Percentiles rank a stretch among this genome's conserved stretches.
phyloP scores from a whole-genome alignment of 2,113 vertebrate species.

The Columba livia region DNA sequence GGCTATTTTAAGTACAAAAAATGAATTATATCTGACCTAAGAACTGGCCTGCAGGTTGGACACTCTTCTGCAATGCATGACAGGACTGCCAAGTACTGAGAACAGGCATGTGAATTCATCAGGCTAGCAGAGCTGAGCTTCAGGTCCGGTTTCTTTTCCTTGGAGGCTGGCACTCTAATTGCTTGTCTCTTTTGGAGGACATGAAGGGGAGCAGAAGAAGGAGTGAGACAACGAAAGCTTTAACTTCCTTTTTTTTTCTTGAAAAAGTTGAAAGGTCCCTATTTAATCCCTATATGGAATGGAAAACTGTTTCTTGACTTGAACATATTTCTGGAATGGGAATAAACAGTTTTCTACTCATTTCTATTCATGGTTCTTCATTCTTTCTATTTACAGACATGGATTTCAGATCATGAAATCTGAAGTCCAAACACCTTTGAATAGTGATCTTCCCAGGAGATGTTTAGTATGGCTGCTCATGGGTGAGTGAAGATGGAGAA shows the following conservation, averaged over 20 bases:
- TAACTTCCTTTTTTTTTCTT: not conserved
- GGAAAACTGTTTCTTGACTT: not conserved
- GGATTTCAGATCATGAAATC: not conserved
- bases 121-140: not conserved
- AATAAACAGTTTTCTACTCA: not conserved
- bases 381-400: not conserved
- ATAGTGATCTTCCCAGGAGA: not conserved
- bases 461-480: not conserved
- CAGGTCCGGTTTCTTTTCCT: not conserved
- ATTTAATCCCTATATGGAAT: constrained; percentile 23
- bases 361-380: constrained; percentile 10
- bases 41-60: not conserved
- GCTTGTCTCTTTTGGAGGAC: not conserved
- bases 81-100: not conserved
- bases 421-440: constrained; percentile 2
- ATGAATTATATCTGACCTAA: constrained; percentile 16
- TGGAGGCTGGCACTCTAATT: not conserved
- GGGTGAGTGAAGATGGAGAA: not conserved
- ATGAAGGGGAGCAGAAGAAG: not conserved
- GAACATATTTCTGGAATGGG: not conserved
- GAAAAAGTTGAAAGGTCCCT: not conserved
- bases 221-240: not conserved
- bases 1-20: not conserved
- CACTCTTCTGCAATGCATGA: not conserved
- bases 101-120: not conserved